phyloP scores from a whole-genome alignment of 2,888 invertebrate species.

The Caenorhabditis sp. region DNA sequence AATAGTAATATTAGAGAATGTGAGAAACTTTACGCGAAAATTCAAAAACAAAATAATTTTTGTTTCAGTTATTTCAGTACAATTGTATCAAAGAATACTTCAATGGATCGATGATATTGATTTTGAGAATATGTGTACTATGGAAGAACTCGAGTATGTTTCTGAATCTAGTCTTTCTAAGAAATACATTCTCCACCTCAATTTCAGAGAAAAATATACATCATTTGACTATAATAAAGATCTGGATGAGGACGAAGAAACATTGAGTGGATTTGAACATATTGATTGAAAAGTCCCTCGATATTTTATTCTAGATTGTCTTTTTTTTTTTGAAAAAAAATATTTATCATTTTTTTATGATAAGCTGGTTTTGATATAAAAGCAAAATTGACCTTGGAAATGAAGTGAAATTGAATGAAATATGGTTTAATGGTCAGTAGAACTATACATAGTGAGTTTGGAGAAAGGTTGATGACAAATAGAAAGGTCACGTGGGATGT shows the following conservation, averaged over 20 bases:
- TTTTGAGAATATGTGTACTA: slow-evolving; percentile 4
- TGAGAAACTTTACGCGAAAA: neutral
- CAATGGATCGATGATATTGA: slow-evolving; percentile 4
- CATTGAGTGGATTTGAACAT: neutral
- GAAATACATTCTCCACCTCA: no score
- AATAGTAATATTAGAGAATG: neutral
- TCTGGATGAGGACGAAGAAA: neutral
- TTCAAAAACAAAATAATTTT: no score
- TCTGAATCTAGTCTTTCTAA: no score
- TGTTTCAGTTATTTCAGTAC: neutral
- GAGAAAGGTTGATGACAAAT: no score
- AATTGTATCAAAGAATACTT: slow-evolving; percentile 3
- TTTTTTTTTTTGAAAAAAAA: slow-evolving; percentile 3
- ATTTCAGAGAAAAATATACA: neutral
- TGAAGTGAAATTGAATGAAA: no score
- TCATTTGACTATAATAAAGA: neutral
- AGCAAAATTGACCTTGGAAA: no score
- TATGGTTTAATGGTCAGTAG: no score
- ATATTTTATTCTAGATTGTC: no score
- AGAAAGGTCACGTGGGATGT: no score
- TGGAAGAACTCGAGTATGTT: slow-evolving; percentile 7
- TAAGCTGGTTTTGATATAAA: slow-evolving; percentile 1
- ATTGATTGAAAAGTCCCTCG: neutral
- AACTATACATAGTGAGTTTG: no score
- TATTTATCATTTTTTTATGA: neutral